These are phyloP conservation scores for Tachina lurida DNA, from an alignment of 2,888 invertebrate genomes.

Conservation along the genomic window DNA sequence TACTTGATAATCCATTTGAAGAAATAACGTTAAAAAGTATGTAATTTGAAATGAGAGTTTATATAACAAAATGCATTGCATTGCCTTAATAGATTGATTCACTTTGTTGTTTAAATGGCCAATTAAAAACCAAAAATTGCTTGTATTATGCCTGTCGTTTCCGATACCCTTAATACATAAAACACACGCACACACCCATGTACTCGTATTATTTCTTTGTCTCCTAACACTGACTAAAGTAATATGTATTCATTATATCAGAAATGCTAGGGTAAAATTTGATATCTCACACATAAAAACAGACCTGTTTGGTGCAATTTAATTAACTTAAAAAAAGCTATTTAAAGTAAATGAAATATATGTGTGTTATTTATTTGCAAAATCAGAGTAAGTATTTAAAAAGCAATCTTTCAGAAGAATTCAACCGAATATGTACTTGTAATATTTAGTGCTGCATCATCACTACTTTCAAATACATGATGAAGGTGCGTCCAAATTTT, in stretches of 20 bases:
- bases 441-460: background rate
- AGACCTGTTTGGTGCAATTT: background rate
- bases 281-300: conserved; percentile 15
- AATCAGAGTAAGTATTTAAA: conserved; percentile 23
- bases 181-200: conserved; percentile 31
- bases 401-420: background rate
- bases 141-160: conserved; percentile 64
- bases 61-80: conserved; percentile 58
- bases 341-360: background rate
- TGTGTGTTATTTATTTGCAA: background rate
- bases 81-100: conserved; percentile 34
- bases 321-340: conserved; percentile 14
- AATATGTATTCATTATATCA: conserved; percentile 24
- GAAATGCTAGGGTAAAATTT: conserved; percentile 2
- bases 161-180: conserved; percentile 34
- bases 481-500: conserved; percentile 3
- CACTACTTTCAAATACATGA: background rate
- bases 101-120: conserved; percentile 54
- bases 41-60: conserved; percentile 45
- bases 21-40: conserved; percentile 31
- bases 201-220: conserved; percentile 46
- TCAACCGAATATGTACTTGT: background rate
- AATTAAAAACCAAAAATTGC: conserved; percentile 57
- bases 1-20: conserved; percentile 52
- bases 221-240: conserved; percentile 51